Evolutionary conservation across 2,113 vertebrate species (phyloP), one percentile per base, ranked within the genome.

Genomic region (Leptobrachium ailaonicum): DNA sequence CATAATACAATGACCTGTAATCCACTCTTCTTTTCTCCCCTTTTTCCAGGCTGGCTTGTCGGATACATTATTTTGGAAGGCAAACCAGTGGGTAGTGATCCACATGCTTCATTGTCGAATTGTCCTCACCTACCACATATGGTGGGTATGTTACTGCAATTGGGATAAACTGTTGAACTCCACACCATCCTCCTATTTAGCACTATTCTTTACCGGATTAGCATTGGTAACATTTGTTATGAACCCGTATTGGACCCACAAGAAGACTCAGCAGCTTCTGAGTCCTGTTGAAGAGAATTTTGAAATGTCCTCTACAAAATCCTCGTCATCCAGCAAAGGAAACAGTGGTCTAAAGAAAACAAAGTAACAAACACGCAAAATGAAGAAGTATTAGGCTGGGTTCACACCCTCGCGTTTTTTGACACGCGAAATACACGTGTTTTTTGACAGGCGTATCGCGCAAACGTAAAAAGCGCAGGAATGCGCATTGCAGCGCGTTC

Each of bases 21-120:
- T 32, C 20, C 20, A 32, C 20, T 32, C 20, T 42, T 14, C 42
- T 5, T 41, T 12, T 56, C 58, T 58, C 42, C 6, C 58, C 5
- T 84, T 74, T 74, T 73, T 76, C 7, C 86, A 99, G 97, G 95
- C 93, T 1, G 97, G 96, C 86, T 92, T 88, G 87, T 87, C 96
- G 0, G 85, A 83, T 47, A 94, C 91, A 0, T 76, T 89, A n/a
- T 88, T 98, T 71, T 99, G 98, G 98, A 95, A 89, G 85, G 89
- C 85, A 81, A 99, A 99, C 89, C 97, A 99, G 90, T 99, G 96
- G 96, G 74, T 98, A 82, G 98, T 98, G 98, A 93, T 99, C 84
- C 98, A 99, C 88, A 90, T 96, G 85, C 99, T 99, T 64, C 98
- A 99, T 89, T 97, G 97, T 77, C 96, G 98, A 2, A 99, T 99